Base-by-base conservation (phyloP, 2,113 vertebrate species). In the Sterrhoptilus dennistouni region DNA sequence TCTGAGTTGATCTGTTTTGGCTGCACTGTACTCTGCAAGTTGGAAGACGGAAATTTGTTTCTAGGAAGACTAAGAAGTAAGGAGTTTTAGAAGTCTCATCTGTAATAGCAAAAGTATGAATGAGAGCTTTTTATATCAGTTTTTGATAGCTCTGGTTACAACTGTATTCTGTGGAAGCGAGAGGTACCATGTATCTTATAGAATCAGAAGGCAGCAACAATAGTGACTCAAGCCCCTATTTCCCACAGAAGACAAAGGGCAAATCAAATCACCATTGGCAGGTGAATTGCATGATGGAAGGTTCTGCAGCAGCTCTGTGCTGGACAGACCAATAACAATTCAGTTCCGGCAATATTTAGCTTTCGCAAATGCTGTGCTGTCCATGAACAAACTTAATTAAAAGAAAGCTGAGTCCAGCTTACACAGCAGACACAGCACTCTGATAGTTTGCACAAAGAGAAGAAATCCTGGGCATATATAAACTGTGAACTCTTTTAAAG, bases 381-480 rank as follows among this genome's bases (percentile, higher is more conserved):
- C 90, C 59, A 20, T 92, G 89, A 78, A 44, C 72, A 96, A 92
- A 92, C 78, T 89, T 90, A 96, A 96, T 96, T 97, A 96, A 96
- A 87, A 94, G 91, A 91, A 91, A 91, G 66, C 38, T 70, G 75
- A 96, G 82, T 93, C 50, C 82, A 66, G 82, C 90, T 91, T 90
- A 80, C 70, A 54, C 59, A 95, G 90, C 85, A 80, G 6, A 40
- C 82, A 83, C 42, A 71, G 52, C 36, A 78, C 29, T 72, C 63
- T 63, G 65, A n/a, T 79, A 68, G 71, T 89, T 96, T 93, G 45
- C 91, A 83, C 83, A 94, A 68, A 91, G 93, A 92, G 44, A 78
- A 90, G 54, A 95, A 83, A 83, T 87, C 52, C 35, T 89, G 25
- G 17, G 70, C 19, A 31, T 83, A 54, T 77, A 66, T 85, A 89